Base-by-base conservation (phyloP, 2,888 invertebrate genomes). In the Cabera pusaria region DNA sequence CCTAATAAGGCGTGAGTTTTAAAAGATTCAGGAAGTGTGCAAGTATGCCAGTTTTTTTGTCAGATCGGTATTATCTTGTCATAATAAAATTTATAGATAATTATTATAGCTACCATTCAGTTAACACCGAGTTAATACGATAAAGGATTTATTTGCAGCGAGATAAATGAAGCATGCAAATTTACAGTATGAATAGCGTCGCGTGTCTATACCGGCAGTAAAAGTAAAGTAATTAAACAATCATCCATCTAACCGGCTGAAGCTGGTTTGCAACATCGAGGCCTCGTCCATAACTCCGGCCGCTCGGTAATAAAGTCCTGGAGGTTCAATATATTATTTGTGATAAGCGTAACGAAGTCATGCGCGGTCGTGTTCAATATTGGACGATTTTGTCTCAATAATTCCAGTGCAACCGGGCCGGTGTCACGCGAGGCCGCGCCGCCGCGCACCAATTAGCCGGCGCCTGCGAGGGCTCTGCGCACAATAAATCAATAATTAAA, bases 401-500 rank as follows among this genome's bases (percentile, higher is more conserved):
- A 82, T 78, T 76, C 71, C 61, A 57, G 63, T 64, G 53, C 52
- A 67, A 25, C 35, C 12, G 65, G 56, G 62, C 64, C 52, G 53
- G 68, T 77, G 86, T 87, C 87, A 86, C 86, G 86, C 85, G 80
- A 84, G 72, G 68, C 60, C 72, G 64, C 64, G 66, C 72, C 72
- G 64, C 58, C 31, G 20, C 31, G 37, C 62, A 78, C 88, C 87
- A 88, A 88, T 88, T 87, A 87, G 80, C 73, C 59, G 78, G 76
- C 78, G 78, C 80, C 75, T 69, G 56, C 67, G 67, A 58, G 54
- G 59, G 64, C 64, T 64, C 66, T 56, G 61, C 46, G 61, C 57
- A 74, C 83, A 78, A 84, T 86, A 88, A 88, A 87, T 87, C 88
- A 87, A 84, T 87, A 87, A 87, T 85, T 85, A 83, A 82, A 83